Percentiles rank a stretch among this genome's conserved stretches.
Evolutionary conservation across 2,113 vertebrate genomes (phyloP).

Genomic region (Nothobranchius kuhntae): DNA sequence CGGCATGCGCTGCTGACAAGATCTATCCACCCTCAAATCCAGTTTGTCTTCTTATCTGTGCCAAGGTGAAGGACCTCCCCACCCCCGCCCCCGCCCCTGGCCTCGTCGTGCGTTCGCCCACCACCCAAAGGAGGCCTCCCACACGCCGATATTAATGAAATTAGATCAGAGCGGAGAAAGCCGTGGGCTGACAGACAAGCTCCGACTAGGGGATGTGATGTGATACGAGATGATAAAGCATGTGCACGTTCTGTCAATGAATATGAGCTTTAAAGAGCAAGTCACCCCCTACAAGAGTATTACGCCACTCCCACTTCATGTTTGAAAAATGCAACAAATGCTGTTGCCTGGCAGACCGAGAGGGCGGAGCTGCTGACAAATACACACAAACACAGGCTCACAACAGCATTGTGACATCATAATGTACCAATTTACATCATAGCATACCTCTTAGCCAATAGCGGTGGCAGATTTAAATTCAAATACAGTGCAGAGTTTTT

Average conservation of each 20-base stretch:
- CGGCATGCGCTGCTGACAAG: constrained; percentile 61
- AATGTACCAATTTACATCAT: no score
- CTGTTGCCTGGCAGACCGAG: no score
- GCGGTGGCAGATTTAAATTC: no score
- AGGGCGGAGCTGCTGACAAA: no score
- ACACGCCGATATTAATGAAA: constrained; percentile 45
- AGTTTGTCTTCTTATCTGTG: constrained; percentile 69
- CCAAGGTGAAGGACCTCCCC: constrained; percentile 57
- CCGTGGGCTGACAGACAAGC: constrained; percentile 13
- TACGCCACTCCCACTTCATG: no score
- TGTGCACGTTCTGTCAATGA: constrained; percentile 2
- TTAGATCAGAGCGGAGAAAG: constrained; percentile 37
- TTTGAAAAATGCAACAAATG: no score
- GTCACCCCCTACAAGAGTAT: no score
- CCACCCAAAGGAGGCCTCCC: constrained; percentile 12
- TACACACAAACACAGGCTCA: no score
- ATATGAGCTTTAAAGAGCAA: neutral
- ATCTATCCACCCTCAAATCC: constrained; percentile 66
- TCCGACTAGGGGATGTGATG: constrained; percentile 8
- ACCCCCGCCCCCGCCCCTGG: neutral
- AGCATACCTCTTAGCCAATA: no score
- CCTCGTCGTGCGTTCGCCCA: constrained; percentile 2
- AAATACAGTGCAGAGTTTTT: no score
- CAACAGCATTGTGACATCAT: no score
- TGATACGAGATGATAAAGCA: constrained; percentile 12